A percentile compares a stretch with the other conserved stretches of the same genome.
phyloP scores from a whole-genome alignment of 2,888 invertebrate genomes.

The Dinocampus coccinellae region DNA sequence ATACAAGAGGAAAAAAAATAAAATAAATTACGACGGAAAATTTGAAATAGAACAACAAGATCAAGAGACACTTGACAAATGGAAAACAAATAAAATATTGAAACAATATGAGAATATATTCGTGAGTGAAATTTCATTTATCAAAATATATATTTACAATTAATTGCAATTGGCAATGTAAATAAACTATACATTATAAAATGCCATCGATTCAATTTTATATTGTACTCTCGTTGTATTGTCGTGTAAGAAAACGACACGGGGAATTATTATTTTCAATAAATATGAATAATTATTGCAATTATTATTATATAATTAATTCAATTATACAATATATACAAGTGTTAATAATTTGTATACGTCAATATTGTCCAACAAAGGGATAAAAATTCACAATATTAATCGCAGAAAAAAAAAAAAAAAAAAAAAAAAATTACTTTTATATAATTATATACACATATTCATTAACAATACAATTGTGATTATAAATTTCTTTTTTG shows the following conservation, averaged over 20 bases:
- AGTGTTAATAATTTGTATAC: not conserved
- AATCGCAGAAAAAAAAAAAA: not conserved
- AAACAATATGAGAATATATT: too few species aligned
- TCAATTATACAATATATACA: not conserved
- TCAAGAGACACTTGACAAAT: too few species aligned
- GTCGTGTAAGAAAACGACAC: slow-evolving; percentile 3
- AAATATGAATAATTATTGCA: not conserved
- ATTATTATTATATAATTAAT: not conserved
- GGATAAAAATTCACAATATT: not conserved
- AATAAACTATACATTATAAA: not conserved
- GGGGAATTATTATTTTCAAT: not conserved
- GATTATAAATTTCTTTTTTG: not conserved
- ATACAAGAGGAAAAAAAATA: not conserved
- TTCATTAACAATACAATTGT: not conserved
- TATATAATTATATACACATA: not conserved
- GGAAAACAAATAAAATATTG: too few species aligned
- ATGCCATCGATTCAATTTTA: not conserved
- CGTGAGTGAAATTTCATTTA: not conserved
- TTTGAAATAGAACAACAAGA: too few species aligned
- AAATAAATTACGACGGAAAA: too few species aligned
- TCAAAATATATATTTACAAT: too few species aligned
- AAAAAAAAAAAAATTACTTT: not conserved
- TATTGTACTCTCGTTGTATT: not conserved
- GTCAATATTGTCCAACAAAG: not conserved
- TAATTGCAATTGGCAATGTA: slow-evolving; percentile 1